Evolutionary conservation across 2,113 vertebrate genomes (phyloP).

Genomic region (Takifugu flavidus): DNA sequence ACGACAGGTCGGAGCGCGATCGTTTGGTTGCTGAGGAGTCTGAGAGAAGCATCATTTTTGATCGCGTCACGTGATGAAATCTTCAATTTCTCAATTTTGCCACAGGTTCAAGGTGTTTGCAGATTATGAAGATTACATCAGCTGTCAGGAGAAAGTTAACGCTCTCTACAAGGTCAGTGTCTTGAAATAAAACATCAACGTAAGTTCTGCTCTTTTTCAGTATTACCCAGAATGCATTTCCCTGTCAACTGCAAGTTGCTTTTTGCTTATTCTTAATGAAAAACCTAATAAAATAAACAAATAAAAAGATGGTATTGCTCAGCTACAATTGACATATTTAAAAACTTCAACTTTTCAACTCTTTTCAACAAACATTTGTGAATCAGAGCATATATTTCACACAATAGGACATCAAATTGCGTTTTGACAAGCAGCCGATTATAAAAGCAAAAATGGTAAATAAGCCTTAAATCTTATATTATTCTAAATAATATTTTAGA

Average conservation of each 20-base stretch:
- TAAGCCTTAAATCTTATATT: neutral
- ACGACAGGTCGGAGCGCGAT: conserved; percentile 69
- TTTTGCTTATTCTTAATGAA: too few species aligned
- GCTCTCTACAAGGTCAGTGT: conserved; percentile 81
- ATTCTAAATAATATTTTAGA: neutral
- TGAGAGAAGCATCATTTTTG: neutral
- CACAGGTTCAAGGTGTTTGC: conserved; percentile 92
- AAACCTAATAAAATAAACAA: neutral
- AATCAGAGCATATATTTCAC: neutral
- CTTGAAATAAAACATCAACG: neutral
- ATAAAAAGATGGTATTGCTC: neutral
- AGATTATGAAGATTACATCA: conserved; percentile 88
- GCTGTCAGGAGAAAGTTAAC: conserved; percentile 84
- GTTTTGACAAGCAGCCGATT: too few species aligned
- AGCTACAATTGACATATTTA: too few species aligned
- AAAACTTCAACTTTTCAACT: too few species aligned
- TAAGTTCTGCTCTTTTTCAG: too few species aligned
- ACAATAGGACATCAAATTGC: neutral
- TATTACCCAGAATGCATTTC: too few species aligned
- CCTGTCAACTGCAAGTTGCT: too few species aligned
- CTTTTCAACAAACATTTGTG: neutral
- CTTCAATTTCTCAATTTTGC: conserved; percentile 8
- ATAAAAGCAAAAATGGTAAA: neutral
- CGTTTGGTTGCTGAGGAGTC: neutral
- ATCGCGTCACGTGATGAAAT: neutral